Percentiles rank a stretch among this genome's conserved stretches.
These are phyloP conservation scores for Sminthurides bifidus DNA, from an alignment of 1,140 invertebrate species.

Conservation along the genomic window DNA sequence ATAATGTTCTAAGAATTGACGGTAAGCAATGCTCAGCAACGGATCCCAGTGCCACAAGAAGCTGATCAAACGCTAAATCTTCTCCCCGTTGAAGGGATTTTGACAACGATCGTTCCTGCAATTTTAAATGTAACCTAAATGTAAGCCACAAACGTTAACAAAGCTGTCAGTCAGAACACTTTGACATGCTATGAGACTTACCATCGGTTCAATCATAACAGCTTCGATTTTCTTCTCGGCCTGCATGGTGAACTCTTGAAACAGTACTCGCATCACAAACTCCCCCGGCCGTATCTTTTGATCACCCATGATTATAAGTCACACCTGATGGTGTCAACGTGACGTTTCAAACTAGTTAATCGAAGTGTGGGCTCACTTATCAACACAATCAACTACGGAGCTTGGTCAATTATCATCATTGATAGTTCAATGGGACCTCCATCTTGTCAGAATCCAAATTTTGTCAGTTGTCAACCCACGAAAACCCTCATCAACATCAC, in stretches of 20 bases:
- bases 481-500: too few species aligned
- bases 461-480: too few species aligned
- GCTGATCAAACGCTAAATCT: slow-evolving; percentile 86
- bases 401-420: too few species aligned
- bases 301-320: slow-evolving; percentile 29
- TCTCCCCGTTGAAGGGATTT: slow-evolving; percentile 91
- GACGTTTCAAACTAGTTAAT: too few species aligned
- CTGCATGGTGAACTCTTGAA: slow-evolving; percentile 83
- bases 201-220: slow-evolving; percentile 78
- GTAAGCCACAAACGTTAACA: neutral
- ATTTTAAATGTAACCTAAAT: neutral
- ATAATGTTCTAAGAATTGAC: slow-evolving; percentile 80
- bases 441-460: too few species aligned
- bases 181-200: slow-evolving; percentile 35
- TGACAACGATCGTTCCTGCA: slow-evolving; percentile 72
- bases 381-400: too few species aligned
- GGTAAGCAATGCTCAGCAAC: slow-evolving; percentile 96
- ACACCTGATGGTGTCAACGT: too few species aligned
- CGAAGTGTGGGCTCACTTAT: too few species aligned
- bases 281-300: slow-evolving; percentile 60
- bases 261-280: slow-evolving; percentile 86
- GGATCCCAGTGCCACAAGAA: slow-evolving; percentile 80
- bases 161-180: too few species aligned
- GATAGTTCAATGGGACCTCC: too few species aligned
- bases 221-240: slow-evolving; percentile 90